Base-by-base conservation (phyloP, 1,140 invertebrate species). In the Araneus ventricosus region DNA sequence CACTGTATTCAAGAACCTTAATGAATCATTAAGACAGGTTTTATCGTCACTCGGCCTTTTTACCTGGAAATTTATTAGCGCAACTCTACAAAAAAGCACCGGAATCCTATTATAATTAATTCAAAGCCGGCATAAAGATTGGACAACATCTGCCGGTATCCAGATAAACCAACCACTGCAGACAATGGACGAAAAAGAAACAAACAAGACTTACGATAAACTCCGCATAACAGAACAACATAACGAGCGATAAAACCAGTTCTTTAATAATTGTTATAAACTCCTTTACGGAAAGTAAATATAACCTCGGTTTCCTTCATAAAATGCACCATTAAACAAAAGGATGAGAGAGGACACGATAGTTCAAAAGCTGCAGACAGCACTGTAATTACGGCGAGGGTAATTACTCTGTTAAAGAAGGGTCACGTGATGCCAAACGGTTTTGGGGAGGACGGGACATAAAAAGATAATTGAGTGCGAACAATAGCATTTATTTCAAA, bases 391-490 rank as follows among this genome's bases (percentile, higher is more conserved):
- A 75, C 30, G 34, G 20, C 70, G 30, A 30, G 34, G 20, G 34
- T 75, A 75, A 75, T 75, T 75, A 75, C 70, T 75, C 70, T 37
- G 70, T 75, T 75, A 75, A 37, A 30, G 34, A 75, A 75, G 30
- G 30, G 70, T 75, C 70, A 75, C 30, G 70, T 75, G 70, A 75
- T 27, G 34, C 70, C 70, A 75, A 75, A 34, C 30, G 70, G 37
- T 75, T 75, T 75, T 4, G 34, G 34, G 17, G 30, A 34, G 70
- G 70, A 75, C 17, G 22, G 30, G 30, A 75, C 30, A 75, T 75
- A 75, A 75, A 75, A 75, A 75, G 70, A 75, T 75, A 75, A 75
- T 75, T 75, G 70, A 75, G 70, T 75, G 70, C 30, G 70, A 75
- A 75, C 70, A 75, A 75, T 37, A 22, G 70, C 34, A 75, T 30